Evolutionary conservation across 1,140 invertebrate species (phyloP).

Genomic region (Zaprionus gabonicus): DNA sequence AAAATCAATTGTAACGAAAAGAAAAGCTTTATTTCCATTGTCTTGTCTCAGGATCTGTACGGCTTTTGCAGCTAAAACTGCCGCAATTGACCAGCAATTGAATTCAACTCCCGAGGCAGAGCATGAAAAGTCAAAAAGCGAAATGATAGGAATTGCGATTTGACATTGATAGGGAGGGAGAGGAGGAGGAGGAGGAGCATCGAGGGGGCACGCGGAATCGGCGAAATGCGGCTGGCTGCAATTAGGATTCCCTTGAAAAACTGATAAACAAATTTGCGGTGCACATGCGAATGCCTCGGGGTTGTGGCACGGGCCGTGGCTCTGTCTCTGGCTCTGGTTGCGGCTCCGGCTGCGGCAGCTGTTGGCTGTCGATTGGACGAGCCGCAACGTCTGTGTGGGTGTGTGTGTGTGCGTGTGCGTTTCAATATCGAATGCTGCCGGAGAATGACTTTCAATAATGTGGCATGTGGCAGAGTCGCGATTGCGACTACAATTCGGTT

Average conservation of each 20-base stretch:
- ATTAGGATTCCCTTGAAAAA: slow-evolving; percentile 31
- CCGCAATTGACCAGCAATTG: not conserved
- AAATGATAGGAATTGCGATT: not conserved
- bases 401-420: not conserved
- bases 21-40: too few species aligned
- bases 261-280: slow-evolving; percentile 25
- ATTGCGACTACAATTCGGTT: slow-evolving; percentile 9
- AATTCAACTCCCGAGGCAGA: not conserved
- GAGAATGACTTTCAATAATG: slow-evolving; percentile 26
- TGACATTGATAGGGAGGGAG: not conserved
- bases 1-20: too few species aligned
- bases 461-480: slow-evolving; percentile 16
- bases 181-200: not conserved
- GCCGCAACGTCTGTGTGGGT: not conserved
- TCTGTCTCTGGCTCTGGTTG: not conserved
- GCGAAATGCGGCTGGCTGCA: slow-evolving; percentile 8
- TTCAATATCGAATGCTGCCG: slow-evolving; percentile 21
- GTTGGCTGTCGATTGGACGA: slow-evolving; percentile 2
- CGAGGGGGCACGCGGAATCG: not conserved
- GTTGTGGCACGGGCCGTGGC: not conserved
- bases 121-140: too few species aligned
- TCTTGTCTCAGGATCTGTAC: not conserved
- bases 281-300: slow-evolving; percentile 2
- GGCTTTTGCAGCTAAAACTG: not conserved
- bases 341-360: not conserved